Evolutionary conservation across 30 jellyfish, hydroid and myxozoan genomes (phyloP).

Genomic region (Mastigias papua): DNA sequence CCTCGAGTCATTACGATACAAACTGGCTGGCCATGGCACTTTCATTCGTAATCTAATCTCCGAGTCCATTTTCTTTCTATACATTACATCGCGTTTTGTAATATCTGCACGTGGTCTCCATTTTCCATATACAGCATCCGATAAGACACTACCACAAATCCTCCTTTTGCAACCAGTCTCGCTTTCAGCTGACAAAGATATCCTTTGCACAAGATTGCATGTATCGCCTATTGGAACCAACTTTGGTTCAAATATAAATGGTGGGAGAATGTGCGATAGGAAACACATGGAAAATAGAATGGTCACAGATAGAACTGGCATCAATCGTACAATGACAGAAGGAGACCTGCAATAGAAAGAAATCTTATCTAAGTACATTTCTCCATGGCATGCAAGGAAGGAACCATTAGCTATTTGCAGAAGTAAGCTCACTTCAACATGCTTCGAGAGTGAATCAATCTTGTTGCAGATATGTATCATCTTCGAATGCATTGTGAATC

Average conservation of each 20-base stretch:
- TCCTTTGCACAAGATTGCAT: slow-evolving; percentile 18
- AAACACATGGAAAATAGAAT: background rate
- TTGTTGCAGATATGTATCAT: no score
- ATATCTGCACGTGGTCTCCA: slow-evolving; percentile 64
- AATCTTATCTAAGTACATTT: background rate
- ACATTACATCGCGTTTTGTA: slow-evolving; percentile 34
- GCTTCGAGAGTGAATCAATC: no score
- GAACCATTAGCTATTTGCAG: no score
- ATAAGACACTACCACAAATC: slow-evolving; percentile 43
- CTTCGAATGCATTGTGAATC: no score
- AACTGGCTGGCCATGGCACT: slow-evolving; percentile 79
- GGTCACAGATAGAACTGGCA: background rate
- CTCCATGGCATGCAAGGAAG: background rate
- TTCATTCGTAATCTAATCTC: slow-evolving; percentile 64
- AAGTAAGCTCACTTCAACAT: no score
- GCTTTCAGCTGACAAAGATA: background rate
- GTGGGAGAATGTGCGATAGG: background rate
- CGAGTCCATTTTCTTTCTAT: slow-evolving; percentile 70
- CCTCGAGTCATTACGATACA: slow-evolving; percentile 88
- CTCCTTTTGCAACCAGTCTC: slow-evolving; percentile 40
- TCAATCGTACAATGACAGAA: background rate
- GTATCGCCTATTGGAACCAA: background rate
- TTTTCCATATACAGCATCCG: slow-evolving; percentile 65
- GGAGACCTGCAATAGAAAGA: background rate
- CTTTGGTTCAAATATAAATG: background rate